These are phyloP conservation scores for Homalodisca vitripennis DNA, from an alignment of 1,140 invertebrate species.

Conservation along the genomic window DNA sequence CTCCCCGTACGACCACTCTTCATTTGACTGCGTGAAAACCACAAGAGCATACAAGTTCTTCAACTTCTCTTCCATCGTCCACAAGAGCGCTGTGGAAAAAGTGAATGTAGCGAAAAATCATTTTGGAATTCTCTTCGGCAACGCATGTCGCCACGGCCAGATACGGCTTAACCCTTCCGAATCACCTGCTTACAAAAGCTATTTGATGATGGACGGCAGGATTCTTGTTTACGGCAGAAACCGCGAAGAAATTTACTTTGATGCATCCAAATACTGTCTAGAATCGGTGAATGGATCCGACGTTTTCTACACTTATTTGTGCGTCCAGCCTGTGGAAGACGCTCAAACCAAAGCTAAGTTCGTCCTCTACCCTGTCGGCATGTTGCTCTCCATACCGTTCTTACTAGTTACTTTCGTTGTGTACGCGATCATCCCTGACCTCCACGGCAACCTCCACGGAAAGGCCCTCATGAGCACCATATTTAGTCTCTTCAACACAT, in stretches of 20 bases:
- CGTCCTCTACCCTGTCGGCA: background rate
- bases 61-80: background rate
- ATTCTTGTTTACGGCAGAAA: too few species aligned
- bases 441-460: conserved; percentile 1
- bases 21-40: background rate
- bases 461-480: background rate
- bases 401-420: background rate
- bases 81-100: background rate
- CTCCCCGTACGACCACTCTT: background rate
- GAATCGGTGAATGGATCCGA: background rate
- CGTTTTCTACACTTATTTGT: background rate
- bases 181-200: background rate
- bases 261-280: background rate
- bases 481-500: background rate
- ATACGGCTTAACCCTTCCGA: background rate
- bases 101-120: background rate
- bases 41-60: background rate
- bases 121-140: background rate
- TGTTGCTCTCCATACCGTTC: background rate
- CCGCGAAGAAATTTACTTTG: background rate
- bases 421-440: background rate
- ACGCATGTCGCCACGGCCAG: background rate
- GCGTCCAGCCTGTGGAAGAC: background rate
- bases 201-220: background rate
- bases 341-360: background rate